Evolutionary conservation across 2,888 invertebrate genomes (phyloP), one percentile per base, ranked within the genome.

Genomic region (Altica lythri): DNA sequence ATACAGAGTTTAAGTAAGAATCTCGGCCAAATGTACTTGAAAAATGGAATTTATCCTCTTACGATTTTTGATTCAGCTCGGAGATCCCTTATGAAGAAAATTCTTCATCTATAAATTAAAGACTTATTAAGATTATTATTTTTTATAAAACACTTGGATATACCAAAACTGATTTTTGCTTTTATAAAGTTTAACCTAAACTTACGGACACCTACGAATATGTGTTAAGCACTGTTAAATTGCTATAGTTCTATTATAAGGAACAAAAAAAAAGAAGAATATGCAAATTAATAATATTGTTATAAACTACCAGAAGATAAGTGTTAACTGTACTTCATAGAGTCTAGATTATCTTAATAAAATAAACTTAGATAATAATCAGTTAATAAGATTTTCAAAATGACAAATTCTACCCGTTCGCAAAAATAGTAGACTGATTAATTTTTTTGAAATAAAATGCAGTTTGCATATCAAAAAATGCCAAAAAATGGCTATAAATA

Each of bases 271-370:
- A 63, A 61, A 62, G 61, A 62, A 66, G 64, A 65, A 62, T 62
- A 61, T 60, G 61, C 60, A 64, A 71, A 72, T 69, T 52, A 64
- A 65, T 47, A 59, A 64, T 66, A 75, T 75, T 77, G 76, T 76
- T 76, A 76, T 73, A 72, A 72, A 75, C 74, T 75, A 74, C 61
- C 66, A 73, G 67, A 72, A 75, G 69, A 70, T 75, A 76, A 76
- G 74, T 76, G 76, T 77, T 77, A 75, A 73, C 71, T 75, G 75
- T 77, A 75, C 72, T 75, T 75, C 72, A 75, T 75, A 75, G 81
- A 82, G 80, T 80, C 79, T 80, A 81, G 79, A 79, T 77, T 43
- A 52, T 53, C 40, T 14, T 49, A 49, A 49, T 48, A 59, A 48
- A 52, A 29, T 47, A 49, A 35, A 55, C 45, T 43, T 61, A 61